Evolutionary conservation across 64 coral and sea anemone genomes (phyloP).

Genomic region (Astreopora myriophthalma): DNA sequence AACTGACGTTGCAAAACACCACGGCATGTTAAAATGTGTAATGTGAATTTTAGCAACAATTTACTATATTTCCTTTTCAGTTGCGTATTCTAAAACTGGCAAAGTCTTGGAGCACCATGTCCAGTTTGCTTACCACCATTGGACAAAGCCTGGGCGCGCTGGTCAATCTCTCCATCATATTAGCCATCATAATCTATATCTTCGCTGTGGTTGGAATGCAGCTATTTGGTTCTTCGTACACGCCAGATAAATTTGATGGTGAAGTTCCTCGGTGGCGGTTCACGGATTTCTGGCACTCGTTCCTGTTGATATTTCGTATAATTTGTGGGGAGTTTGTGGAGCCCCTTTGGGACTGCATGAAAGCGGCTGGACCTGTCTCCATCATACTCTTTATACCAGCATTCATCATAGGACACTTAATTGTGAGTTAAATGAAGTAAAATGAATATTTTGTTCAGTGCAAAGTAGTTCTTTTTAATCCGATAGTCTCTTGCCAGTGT

Average conservation of each 20-base stretch:
- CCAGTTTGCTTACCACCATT: constrained; percentile 84
- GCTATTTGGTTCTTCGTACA: constrained; percentile 79
- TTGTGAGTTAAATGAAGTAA: constrained; percentile 69
- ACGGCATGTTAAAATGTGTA: too few species aligned
- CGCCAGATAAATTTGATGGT: constrained; percentile 70
- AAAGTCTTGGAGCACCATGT: constrained; percentile 97
- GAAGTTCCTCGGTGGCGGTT: constrained; percentile 90
- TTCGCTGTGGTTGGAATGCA: constrained; percentile 99
- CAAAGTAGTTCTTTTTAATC: too few species aligned
- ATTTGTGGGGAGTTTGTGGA: constrained; percentile 95
- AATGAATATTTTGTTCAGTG: too few species aligned
- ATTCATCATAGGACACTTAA: constrained; percentile 93
- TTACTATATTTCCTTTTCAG: constrained; percentile 1
- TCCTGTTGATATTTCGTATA: constrained; percentile 93
- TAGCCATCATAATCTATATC: constrained; percentile 89
- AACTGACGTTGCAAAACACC: too few species aligned
- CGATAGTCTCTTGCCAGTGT: too few species aligned
- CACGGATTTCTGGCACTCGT: constrained; percentile 89
- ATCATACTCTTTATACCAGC: constrained; percentile 89
- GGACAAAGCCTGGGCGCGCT: constrained; percentile 88
- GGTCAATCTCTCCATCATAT: constrained; percentile 91
- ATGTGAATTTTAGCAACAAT: too few species aligned
- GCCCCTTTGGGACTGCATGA: constrained; percentile 96
- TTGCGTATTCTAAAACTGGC: constrained; percentile 96
- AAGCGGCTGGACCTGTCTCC: constrained; percentile 52